Conservation (phyloP, 2,888 invertebrate species). For the Sepioteuthis lessoniana region DNA sequence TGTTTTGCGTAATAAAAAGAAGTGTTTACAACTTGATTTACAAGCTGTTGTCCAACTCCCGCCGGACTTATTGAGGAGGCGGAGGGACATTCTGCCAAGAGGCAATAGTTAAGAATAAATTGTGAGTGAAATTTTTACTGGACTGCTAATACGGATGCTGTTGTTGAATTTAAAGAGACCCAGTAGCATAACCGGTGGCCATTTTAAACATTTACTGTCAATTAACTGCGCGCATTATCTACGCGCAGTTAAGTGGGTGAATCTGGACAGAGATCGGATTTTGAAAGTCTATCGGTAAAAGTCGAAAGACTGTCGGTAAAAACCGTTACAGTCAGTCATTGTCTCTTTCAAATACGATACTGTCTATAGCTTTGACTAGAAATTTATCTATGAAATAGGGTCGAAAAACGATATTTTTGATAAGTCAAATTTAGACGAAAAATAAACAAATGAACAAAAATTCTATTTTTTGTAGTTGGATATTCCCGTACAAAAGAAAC, state of each 20-base stretch:
- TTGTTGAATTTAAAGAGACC: constrained; percentile 23
- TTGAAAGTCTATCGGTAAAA: not conserved
- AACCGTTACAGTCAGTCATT: not conserved
- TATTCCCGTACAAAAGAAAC: too few species aligned
- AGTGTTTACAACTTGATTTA: constrained; percentile 33
- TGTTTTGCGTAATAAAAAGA: constrained; percentile 33
- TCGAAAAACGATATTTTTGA: not conserved
- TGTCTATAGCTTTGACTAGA: not conserved
- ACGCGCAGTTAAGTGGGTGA: not conserved
- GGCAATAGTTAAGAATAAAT: not conserved
- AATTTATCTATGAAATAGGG: not conserved
- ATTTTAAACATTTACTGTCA: constrained; percentile 18
- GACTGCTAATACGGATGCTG: constrained; percentile 23
- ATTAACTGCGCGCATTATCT: not conserved
- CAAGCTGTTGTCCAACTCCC: constrained; percentile 23
- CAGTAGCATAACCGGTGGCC: not conserved
- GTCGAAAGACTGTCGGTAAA: not conserved
- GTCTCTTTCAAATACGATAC: not conserved
- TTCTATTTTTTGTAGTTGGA: too few species aligned
- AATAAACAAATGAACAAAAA: too few species aligned
- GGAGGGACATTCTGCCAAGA: not conserved
- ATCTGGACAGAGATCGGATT: not conserved
- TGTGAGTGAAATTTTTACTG: constrained; percentile 21
- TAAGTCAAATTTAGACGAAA: too few species aligned
- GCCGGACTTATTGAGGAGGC: not conserved